Base-by-base conservation (phyloP, 2,113 vertebrate genomes). In the Hiodon tergisus region DNA sequence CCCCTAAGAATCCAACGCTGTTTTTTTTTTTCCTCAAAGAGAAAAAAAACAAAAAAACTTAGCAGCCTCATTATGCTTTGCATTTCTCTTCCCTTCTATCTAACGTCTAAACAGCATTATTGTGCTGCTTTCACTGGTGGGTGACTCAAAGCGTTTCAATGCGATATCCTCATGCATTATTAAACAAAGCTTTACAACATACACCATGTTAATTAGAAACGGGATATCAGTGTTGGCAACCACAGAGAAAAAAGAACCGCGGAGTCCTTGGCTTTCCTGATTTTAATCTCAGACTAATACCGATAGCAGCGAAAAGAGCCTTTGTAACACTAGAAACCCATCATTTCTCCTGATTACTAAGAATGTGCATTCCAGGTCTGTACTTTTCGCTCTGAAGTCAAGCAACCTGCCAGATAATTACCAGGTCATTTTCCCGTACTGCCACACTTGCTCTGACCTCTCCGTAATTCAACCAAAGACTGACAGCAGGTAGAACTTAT, bases 111-210 rank as follows among this genome's bases (percentile, higher is more conserved):
- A 80, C 85, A 82, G 81, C 86, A 83, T 87, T 87, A 86, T 88
- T 88, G 84, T 86, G 82, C 84, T 87, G 81, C 81, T 86, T 88
- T 88, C 87, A 86, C 47, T 77, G 79, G 80, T 54, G 82, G 81
- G 83, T 80, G 84, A 87, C 86, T 89, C 85, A 87, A 86, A 87
- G 86, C 86, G 85, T 85, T 31, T 31, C 31, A 31, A 31, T 31
- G 31, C 31, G 31, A 31, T 31, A 31, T 31, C 31, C 31, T 31
- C 31, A 31, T 31, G 31, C 31, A 89, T 88, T 90, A 90, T 90
- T 88, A 88, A 89, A 87, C 87, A 89, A 87, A 88, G 85, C 86
- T 87, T 83, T 85, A 89, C 87, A 87, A 87, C 86, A 88, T 81
- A 85, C 86, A 81, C 87, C 83, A 81, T 86, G 88, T 87, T 87